Percentiles rank a stretch among this genome's conserved stretches.
Evolutionary conservation across 2,888 invertebrate genomes (phyloP).

Genomic region (Dione juno): DNA sequence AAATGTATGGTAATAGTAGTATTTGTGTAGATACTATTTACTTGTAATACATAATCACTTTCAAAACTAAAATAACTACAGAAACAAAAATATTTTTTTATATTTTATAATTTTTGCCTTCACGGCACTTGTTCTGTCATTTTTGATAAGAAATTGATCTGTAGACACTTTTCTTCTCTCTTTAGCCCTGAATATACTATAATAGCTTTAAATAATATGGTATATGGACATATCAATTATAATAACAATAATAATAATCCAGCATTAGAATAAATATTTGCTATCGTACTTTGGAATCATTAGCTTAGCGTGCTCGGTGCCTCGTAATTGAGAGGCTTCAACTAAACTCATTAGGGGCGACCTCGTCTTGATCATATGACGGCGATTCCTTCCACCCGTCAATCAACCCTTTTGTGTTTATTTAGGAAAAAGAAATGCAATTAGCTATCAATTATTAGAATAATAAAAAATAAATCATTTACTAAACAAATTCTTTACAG

Average conservation of each 20-base stretch:
- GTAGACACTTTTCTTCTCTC: too few relatives aligned
- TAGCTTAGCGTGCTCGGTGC: constrained; percentile 20
- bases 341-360: constrained; percentile 40
- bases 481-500: too few relatives aligned
- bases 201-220: too few relatives aligned
- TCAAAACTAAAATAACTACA: neutral
- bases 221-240: neutral
- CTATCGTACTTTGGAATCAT: constrained; percentile 3
- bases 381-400: constrained; percentile 3
- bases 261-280: constrained; percentile 1
- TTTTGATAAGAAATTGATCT: too few relatives aligned
- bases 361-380: constrained; percentile 23
- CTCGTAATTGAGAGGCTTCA: constrained; percentile 37
- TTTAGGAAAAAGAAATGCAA: neutral
- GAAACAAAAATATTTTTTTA: neutral
- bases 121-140: too few relatives aligned
- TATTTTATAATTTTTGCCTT: neutral
- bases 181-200: too few relatives aligned
- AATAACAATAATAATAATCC: constrained; percentile 9
- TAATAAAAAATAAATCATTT: too few relatives aligned
- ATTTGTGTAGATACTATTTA: neutral
- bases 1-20: neutral
- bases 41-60: too few relatives aligned
- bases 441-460: neutral
- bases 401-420: constrained; percentile 12